phyloP scores from a whole-genome alignment of 2,797 vertebrate genomes.

The Prionace glauca region DNA sequence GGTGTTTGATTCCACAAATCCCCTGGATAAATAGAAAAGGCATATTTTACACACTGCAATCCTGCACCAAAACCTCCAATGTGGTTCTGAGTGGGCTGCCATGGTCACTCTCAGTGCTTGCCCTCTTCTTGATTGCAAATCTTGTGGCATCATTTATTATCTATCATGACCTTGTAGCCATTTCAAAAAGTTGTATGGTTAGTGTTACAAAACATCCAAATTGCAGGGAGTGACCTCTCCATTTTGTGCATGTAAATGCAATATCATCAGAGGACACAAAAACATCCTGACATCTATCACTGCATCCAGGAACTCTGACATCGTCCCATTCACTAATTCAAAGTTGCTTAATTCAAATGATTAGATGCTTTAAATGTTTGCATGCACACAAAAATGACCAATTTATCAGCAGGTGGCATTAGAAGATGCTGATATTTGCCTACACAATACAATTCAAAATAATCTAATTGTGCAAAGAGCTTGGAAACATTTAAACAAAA shows the following conservation, averaged over 20 bases:
- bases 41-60: constrained; percentile 1
- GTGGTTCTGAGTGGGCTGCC: not conserved
- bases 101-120: not conserved
- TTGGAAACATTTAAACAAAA: not conserved
- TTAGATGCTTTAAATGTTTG: not conserved
- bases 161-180: not conserved
- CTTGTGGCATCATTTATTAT: not conserved
- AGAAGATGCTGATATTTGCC: not conserved
- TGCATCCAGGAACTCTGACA: not conserved
- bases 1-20: constrained; percentile 21
- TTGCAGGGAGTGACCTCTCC: not conserved
- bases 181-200: not conserved
- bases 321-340: not conserved
- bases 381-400: not conserved
- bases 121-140: not conserved
- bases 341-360: not conserved
- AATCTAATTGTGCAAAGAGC: not conserved
- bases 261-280: not conserved
- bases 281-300: not conserved
- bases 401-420: not conserved
- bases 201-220: not conserved
- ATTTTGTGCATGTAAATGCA: not conserved
- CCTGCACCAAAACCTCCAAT: not conserved
- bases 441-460: not conserved
- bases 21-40: not conserved